Evolutionary conservation across 2,888 invertebrate genomes (phyloP), one percentile per base, ranked within the genome.

Genomic region (Drosophila neoperkinsi): DNA sequence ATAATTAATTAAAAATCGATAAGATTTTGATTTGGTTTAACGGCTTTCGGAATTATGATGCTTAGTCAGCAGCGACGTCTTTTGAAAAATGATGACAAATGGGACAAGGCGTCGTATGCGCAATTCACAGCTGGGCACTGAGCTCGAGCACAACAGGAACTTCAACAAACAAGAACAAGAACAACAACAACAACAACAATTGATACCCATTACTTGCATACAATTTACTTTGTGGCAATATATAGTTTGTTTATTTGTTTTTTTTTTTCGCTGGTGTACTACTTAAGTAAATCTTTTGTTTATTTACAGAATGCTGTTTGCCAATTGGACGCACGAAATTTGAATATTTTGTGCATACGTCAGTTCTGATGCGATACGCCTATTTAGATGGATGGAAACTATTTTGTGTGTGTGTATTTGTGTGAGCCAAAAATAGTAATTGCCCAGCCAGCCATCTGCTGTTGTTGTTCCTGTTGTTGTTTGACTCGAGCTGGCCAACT

Each of bases 1-100:
- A 81, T 82, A 89, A 88, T 88, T 88, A 88, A 88, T 88, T 88
- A 88, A 88, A 84, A 87, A 87, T 88, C 88, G 88, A 88, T 88
- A 88, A 88, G 88, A 87, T 72, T 81, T 80, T 79, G 88, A 89
- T 87, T 84, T 78, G 87, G 84, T 86, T 86, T 86, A 86, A 77
- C 86, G 81, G 79, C 87, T 76, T 65, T 69, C 80, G 66, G 83
- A 85, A 83, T 79, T 81, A 84, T 84, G 76, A 73, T 68, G 82
- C 84, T 85, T 85, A 85, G 84, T 85, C 84, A 85, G 87, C 84
- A 58, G 59, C 77, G 58, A 43, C n/a, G 52, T 28, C 36, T 34
- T 43, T 64, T 74, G 69, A 77, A 49, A 77, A 70, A 74, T 60
- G 78, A 78, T 78, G 77, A 77, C 78, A 79, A 79, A 71, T 79